Conservation (phyloP, 2,113 vertebrate genomes). For the Gallinago undulata region DNA sequence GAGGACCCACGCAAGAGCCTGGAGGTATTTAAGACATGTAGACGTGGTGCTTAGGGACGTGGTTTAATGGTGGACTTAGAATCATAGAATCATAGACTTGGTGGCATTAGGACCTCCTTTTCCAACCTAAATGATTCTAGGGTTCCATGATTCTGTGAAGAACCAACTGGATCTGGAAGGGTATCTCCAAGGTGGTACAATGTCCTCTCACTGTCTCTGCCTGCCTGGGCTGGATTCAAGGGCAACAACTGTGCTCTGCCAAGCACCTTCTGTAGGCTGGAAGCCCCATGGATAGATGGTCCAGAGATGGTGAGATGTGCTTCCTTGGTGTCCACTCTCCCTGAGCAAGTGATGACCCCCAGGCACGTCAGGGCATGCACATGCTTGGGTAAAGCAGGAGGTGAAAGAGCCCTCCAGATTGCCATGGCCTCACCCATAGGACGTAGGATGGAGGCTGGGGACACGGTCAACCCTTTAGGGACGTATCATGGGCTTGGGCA, state of each 20-base stretch:
- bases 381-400: background rate
- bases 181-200: background rate
- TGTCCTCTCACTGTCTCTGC: rapidly evolving
- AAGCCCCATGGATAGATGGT: background rate
- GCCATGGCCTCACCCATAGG: background rate
- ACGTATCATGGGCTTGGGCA: background rate
- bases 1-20: background rate
- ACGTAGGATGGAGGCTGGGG: background rate
- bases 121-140: background rate
- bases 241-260: background rate
- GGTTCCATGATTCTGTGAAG: background rate
- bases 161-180: background rate
- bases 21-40: rapidly evolving
- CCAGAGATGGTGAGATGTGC: background rate
- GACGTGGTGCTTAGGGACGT: background rate
- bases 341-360: background rate
- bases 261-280: background rate
- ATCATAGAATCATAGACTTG: background rate
- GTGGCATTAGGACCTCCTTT: background rate
- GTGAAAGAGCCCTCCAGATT: background rate
- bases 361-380: rapidly evolving
- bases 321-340: background rate
- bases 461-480: background rate
- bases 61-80: background rate
- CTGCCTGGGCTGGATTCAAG: background rate